Percentiles rank a stretch among this genome's conserved stretches.
phyloP scores from a whole-genome alignment of 2,113 vertebrate genomes.

The Oxygymnocypris stewartii region DNA sequence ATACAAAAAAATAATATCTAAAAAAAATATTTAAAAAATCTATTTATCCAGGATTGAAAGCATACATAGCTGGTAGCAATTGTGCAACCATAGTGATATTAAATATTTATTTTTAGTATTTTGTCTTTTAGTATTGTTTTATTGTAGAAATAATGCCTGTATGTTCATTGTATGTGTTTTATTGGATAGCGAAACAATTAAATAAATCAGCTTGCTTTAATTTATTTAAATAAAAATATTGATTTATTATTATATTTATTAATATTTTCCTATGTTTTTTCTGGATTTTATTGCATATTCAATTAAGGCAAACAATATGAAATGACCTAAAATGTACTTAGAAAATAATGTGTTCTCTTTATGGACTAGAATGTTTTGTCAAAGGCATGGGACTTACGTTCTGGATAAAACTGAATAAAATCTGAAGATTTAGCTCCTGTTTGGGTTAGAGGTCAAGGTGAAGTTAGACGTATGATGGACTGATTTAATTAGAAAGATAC shows the following conservation, averaged over 20 bases:
- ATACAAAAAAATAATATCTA: not conserved
- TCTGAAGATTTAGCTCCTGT: conserved; percentile 11
- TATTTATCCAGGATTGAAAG: not conserved
- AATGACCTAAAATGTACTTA: not conserved
- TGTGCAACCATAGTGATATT: not conserved
- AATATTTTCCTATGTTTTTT: not conserved
- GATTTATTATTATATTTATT: not conserved
- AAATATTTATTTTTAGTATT: not conserved
- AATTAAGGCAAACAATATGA: not conserved
- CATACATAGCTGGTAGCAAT: not conserved
- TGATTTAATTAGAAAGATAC: not conserved
- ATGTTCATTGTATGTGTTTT: not conserved
- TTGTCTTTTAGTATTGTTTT: too few species aligned
- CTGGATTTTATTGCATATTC: not conserved
- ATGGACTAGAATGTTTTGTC: not conserved
- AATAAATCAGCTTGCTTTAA: not conserved
- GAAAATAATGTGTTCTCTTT: not conserved
- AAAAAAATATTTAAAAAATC: not conserved
- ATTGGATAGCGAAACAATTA: not conserved
- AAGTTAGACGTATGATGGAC: not conserved
- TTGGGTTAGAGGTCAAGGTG: conserved; percentile 24
- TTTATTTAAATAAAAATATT: not conserved
- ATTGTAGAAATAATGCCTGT: not conserved
- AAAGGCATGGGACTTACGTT: not conserved
- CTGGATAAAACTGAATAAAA: not conserved